Base-by-base conservation (phyloP, 2,113 vertebrate species). In the Pelecanoides urinatrix region DNA sequence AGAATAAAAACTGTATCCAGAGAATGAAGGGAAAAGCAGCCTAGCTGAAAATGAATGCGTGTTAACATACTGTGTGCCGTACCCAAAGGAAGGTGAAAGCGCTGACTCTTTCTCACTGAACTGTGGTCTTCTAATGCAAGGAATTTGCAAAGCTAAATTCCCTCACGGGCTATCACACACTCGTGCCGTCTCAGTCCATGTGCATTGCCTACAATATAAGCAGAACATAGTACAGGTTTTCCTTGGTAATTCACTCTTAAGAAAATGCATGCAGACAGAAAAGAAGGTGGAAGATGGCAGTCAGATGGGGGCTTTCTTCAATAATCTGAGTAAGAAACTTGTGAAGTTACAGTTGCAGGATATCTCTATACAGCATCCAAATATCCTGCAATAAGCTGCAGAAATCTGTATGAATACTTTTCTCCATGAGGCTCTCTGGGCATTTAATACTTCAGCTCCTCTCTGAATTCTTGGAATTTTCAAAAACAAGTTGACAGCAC, bases 131-230 rank as follows among this genome's bases (percentile, higher is more conserved):
- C 70, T 34, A 36, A 52, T 2, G 10, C 5, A 45, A 55, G 34
- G 44, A 25, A n/a, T n/a, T 4, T 30, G 38, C 40, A 34, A 71
- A 72, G 47, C 38, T 26, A 2, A 13, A 7, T 9, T 21, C 62
- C 34, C 30, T 25, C 50, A 21, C 3, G 10, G 27, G 38, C 12
- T 10, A 18, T 7, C 16, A 29, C 25, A 20, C 10, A 5, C 44
- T 29, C 21, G 3, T 2, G 49, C 58, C 42, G 19, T 2, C n/a
- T 36, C 2, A 0, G 19, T 15, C 70, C 20, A 9, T 2, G 23
- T 14, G 49, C 38, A 8, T 1, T n/a, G 49, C 38, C 38, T 40
- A 45, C 32, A 29, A 19, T 1, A 18, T 0, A 11, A 1, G 17
- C 21, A 44, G 66, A 86, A n/a, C 14, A 13, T 9, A 3, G 30